These are phyloP conservation scores for Corynorhinus townsendii DNA, from an alignment of 2,113 vertebrate species.

Conservation along the genomic window DNA sequence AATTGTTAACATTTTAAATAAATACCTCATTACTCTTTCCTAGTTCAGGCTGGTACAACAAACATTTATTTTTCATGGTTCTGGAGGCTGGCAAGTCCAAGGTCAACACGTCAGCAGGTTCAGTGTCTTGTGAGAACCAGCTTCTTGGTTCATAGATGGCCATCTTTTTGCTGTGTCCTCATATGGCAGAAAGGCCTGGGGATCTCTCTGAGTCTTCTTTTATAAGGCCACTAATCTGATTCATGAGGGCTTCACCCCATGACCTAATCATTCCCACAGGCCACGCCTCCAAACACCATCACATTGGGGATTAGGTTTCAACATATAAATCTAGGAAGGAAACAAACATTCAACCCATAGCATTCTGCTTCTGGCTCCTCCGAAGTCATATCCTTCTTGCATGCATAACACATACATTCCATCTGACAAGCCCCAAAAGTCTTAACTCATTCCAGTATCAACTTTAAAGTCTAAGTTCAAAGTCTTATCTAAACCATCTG, in stretches of 20 bases:
- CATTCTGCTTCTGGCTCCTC: not conserved
- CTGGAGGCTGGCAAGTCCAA: not conserved
- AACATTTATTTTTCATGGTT: not conserved
- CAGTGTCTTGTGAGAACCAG: not conserved
- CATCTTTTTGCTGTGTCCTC: not conserved
- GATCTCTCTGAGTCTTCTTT: not conserved
- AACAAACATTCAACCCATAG: not conserved
- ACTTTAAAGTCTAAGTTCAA: not conserved
- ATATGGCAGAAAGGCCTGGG: not conserved
- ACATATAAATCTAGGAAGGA: not conserved
- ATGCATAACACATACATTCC: not conserved
- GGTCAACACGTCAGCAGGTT: not conserved
- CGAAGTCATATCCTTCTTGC: not conserved
- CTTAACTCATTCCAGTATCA: not conserved
- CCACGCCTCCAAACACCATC: not conserved
- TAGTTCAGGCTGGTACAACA: not conserved
- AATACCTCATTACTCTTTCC: not conserved
- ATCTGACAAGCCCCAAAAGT: not conserved
- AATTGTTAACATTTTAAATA: not conserved
- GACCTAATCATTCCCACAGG: not conserved
- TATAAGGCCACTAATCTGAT: not conserved
- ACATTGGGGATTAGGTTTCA: not conserved
- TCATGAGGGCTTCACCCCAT: not conserved
- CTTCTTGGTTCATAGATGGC: not conserved
- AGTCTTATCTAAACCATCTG: not conserved